Evolutionary conservation across 2,113 vertebrate species (phyloP).

Genomic region (Scatophagus argus): DNA sequence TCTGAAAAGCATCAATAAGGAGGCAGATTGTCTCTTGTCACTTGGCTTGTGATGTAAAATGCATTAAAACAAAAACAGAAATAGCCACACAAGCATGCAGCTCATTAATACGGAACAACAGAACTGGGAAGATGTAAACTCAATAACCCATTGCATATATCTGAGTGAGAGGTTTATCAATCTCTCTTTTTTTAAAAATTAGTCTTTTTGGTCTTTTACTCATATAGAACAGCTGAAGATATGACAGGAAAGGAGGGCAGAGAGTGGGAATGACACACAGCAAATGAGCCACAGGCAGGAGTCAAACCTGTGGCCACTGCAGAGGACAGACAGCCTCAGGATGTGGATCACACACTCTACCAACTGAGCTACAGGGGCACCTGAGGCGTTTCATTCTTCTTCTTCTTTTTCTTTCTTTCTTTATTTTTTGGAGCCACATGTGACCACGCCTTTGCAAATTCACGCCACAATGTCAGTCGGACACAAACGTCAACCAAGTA

Average conservation of each 20-base stretch:
- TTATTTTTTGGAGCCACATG: conserved; percentile 16
- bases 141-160: not conserved
- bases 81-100: not conserved
- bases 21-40: conserved; percentile 38
- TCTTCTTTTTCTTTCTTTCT: no score
- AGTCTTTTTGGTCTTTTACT: no score
- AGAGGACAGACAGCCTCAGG: no score
- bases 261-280: no score
- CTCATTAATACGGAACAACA: not conserved
- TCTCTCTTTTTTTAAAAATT: not conserved
- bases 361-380: no score
- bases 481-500: conserved; percentile 62
- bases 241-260: no score
- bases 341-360: no score
- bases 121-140: not conserved
- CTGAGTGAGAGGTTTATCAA: not conserved
- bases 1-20: conserved; percentile 13
- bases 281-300: no score
- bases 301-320: no score
- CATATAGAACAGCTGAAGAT: no score
- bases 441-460: conserved; percentile 30
- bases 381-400: no score
- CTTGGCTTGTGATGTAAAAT: conserved; percentile 1
- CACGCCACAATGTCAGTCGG: conserved; percentile 32
- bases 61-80: conserved; percentile 18